Base-by-base conservation (phyloP, 2,888 invertebrate species). In the Drosophila paranaensis region DNA sequence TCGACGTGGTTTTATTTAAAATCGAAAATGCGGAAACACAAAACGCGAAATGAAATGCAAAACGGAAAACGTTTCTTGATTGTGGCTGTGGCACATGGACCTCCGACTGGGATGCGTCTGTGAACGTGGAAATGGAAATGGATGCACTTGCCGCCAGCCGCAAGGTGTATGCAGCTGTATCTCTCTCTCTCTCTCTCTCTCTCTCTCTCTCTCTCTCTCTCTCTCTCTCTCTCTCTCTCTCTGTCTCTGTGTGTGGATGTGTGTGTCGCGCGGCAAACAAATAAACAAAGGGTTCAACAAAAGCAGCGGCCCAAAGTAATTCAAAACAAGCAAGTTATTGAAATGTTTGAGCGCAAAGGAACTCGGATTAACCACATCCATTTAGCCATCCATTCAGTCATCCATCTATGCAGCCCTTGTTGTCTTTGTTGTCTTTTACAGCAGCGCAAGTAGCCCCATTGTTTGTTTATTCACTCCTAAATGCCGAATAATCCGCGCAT, bases 281-380 rank as follows among this genome's bases (percentile, higher is more conserved):
- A 83, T 84, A 83, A 83, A 83, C 85, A 89, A 88, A 87, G 85
- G 82, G 71, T 71, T 77, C 79, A 89, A 85, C 88, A 89, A 89
- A 87, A 83, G 83, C 83, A 89, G 70, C 72, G 58, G 81, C 40
- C 57, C 84, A 89, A 89, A 88, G 90, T 89, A 89, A 88, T 84
- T 89, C 88, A 84, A 89, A 88, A 88, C 72, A 84, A 74, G 65
- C 62, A 67, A 60, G 71, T 66, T 79, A 72, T 73, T 68, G 74
- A 71, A 79, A 84, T 75, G 73, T 81, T 78, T 81, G 63, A 80
- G 46, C 4, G 42, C 56, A 68, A 61, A 72, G 73, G 46, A 65
- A 54, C 51, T 33, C 27, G 81, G 63, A 54, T 77, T 77, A 71
- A 62, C 16, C 60, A 54, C 57, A 54, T 56, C 33, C 56, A 43